Evolutionary conservation across 2,797 vertebrate genomes (phyloP).

Genomic region (Tympanoctomys barrerae): DNA sequence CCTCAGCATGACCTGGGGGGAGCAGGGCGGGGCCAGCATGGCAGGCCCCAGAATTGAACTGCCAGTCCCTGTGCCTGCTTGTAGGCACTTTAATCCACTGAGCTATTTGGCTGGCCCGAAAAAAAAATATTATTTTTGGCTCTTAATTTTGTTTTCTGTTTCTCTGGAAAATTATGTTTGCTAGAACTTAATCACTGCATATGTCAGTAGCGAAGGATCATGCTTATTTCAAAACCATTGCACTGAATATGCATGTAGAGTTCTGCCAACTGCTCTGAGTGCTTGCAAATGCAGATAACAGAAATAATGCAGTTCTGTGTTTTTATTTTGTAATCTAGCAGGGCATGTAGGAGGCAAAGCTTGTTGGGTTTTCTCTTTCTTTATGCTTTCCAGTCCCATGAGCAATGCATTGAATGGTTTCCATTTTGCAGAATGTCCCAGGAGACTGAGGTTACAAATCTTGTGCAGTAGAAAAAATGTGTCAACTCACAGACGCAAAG

Average conservation of each 20-base stretch:
- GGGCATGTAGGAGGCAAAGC: conserved; percentile 62
- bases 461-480: neutral
- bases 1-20: too few relatives aligned
- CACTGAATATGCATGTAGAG: conserved; percentile 69
- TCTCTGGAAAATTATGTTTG: conserved; percentile 69
- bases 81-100: too few relatives aligned
- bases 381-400: conserved; percentile 70
- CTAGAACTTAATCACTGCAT: conserved; percentile 62
- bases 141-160: conserved; percentile 64
- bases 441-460: conserved; percentile 48
- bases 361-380: conserved; percentile 64
- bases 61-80: too few relatives aligned
- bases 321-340: conserved; percentile 78
- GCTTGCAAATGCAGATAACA: conserved; percentile 84
- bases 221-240: conserved; percentile 34
- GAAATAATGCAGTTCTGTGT: conserved; percentile 63
- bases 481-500: conserved; percentile 38
- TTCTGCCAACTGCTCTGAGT: conserved; percentile 73
- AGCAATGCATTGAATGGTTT: conserved; percentile 55
- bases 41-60: too few relatives aligned
- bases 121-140: neutral
- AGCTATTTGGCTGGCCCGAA: too few relatives aligned
- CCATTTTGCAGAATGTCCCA: conserved; percentile 52
- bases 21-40: too few relatives aligned
- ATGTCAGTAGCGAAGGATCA: conserved; percentile 71